Percentiles rank a stretch among this genome's conserved stretches.
phyloP scores from a whole-genome alignment of 2,888 invertebrate species.

The Cosmopolites sordidus region DNA sequence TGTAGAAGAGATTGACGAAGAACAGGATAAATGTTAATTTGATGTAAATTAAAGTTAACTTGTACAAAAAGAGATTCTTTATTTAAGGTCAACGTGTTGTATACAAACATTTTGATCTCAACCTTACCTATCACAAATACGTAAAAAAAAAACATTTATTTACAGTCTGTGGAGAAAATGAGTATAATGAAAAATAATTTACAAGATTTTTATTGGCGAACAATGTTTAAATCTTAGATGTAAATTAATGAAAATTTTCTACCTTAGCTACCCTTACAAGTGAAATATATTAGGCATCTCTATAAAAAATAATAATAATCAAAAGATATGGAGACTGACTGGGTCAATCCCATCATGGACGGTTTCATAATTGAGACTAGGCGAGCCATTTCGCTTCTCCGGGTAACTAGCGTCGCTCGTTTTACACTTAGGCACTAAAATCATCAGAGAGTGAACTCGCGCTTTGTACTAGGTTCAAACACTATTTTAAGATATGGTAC shows the following conservation, averaged over 20 bases:
- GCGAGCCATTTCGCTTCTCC: not conserved
- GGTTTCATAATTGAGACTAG: constrained; percentile 1
- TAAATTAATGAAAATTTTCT: too few species aligned
- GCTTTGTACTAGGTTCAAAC: not conserved
- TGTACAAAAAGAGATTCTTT: constrained; percentile 23
- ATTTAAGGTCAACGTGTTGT: constrained; percentile 24
- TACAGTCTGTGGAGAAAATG: constrained; percentile 12
- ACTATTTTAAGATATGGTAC: not conserved
- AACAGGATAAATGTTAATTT: constrained; percentile 16
- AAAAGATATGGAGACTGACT: not conserved
- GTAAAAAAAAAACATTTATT: constrained; percentile 16
- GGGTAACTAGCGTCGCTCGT: not conserved
- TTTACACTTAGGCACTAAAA: not conserved
- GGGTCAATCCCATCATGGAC: not conserved
- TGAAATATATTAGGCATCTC: not conserved
- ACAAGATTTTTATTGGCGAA: too few species aligned
- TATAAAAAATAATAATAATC: not conserved
- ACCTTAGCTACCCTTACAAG: not conserved
- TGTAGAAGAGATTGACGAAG: constrained; percentile 32
- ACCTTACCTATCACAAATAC: constrained; percentile 19
- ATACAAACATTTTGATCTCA: constrained; percentile 17
- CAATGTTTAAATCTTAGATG: too few species aligned
- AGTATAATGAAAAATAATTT: constrained; percentile 5
- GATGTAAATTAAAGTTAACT: too few species aligned
- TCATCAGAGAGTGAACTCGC: not conserved